Base-by-base conservation (phyloP, 2,888 invertebrate genomes). In the Nemotelus nigrinus region DNA sequence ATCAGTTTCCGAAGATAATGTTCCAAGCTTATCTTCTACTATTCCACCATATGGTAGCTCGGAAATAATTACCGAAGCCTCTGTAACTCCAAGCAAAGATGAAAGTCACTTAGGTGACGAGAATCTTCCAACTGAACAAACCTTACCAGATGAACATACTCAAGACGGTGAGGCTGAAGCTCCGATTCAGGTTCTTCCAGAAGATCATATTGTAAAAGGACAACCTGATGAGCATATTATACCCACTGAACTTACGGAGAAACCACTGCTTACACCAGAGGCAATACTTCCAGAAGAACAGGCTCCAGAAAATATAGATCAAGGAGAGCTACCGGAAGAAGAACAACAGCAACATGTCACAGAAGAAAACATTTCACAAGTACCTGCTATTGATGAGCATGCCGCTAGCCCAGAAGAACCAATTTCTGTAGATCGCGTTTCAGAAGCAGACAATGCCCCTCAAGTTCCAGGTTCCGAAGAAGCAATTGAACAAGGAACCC, bases 221-320 rank as follows among this genome's bases (percentile, higher is more conserved):
- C 67, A 82, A 25, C 25, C 25, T 25, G 25, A 25, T 74, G 55
- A 81, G 6, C 76, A 81, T 39, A 80, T 80, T 10, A 82, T 83
- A 79, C 80, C 82, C 77, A 81, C 79, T 2, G 78, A 75, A 67
- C 8, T 50, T 50, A 41, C 55, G n/a, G 75, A 55, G 41, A 57
- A 78, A 55, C 45, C 77, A 48, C 39, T 43, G 2, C 8, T 50
- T 1, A 41, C 2, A 39, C 41, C 41, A 60, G 41, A 60, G 7
- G 7, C 60, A 7, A 2, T 67, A 25, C 2, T 39, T 5, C n/a
- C n/a, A 25, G 67, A 50, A 50, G 70, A 70, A 50, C 44, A 72
- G 4, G n/a, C 47, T 57, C 44, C 72, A 39, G 55, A 71, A 41
- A 43, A 71, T 6, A 1, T 43, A 3, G n/a, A 7, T 25, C 43